Conservation (phyloP, 2,888 invertebrate species). For the Sisyra nigra region DNA sequence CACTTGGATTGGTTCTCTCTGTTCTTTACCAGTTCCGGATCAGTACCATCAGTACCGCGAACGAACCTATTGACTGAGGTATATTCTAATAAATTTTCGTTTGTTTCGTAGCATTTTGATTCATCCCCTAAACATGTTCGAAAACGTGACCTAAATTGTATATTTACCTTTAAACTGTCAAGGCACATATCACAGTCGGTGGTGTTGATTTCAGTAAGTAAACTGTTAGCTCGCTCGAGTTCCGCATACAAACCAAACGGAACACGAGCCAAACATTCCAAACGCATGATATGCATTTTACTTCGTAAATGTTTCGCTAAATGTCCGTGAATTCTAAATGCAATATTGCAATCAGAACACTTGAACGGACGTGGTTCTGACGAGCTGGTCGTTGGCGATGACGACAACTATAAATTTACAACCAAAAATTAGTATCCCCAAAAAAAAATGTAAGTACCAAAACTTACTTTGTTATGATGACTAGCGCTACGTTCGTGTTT, state of each 20-base stretch:
- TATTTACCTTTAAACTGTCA: slow-evolving; percentile 57
- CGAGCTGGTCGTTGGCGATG: slow-evolving; percentile 51
- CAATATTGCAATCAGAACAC: slow-evolving; percentile 89
- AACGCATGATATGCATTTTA: slow-evolving; percentile 88
- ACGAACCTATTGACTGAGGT: background rate
- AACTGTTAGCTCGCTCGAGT: slow-evolving; percentile 77
- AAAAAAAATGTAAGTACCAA: too few species aligned
- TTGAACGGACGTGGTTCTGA: slow-evolving; percentile 92
- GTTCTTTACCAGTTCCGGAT: too few species aligned
- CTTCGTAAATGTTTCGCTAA: slow-evolving; percentile 92
- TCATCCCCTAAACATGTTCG: background rate
- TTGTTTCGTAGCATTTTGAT: too few species aligned
- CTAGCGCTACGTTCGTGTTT: slow-evolving; percentile 86
- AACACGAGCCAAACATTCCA: slow-evolving; percentile 82
- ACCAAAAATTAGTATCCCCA: background rate
- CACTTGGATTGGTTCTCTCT: too few species aligned
- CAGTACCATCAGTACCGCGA: too few species aligned
- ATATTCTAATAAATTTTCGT: slow-evolving; percentile 1
- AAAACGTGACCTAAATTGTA: background rate
- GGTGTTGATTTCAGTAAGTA: slow-evolving; percentile 88
- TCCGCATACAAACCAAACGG: slow-evolving; percentile 91
- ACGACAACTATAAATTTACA: slow-evolving; percentile 20
- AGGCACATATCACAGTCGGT: slow-evolving; percentile 91
- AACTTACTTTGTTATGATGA: slow-evolving; percentile 72
- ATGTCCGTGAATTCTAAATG: slow-evolving; percentile 93